Percentiles rank a stretch among this genome's conserved stretches.
Conservation (phyloP, 2,888 invertebrate species). For the Synergus laeviventris region DNA sequence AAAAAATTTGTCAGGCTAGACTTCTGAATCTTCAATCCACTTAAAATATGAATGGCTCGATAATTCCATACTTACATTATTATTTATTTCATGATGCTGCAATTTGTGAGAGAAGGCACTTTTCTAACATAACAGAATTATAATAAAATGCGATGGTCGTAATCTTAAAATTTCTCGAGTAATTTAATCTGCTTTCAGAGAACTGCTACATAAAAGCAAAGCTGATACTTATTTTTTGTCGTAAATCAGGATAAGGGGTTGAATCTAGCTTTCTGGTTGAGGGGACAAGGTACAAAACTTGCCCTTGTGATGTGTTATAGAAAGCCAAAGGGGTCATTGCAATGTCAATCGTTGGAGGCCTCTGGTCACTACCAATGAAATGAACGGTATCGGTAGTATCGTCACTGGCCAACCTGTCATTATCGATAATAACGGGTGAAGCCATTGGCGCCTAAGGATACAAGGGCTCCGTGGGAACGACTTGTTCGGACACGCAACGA, state of each 20-base stretch:
- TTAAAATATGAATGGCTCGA: no score
- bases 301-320: background rate
- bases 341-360: slow-evolving; percentile 56
- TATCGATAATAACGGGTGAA: slow-evolving; percentile 61
- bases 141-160: background rate
- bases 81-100: no score
- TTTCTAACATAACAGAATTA: no score
- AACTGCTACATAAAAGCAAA: background rate
- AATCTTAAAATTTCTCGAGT: background rate
- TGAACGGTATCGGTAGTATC: slow-evolving; percentile 56
- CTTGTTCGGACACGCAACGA: slow-evolving; percentile 47
- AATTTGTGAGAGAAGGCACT: no score
- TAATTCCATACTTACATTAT: no score
- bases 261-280: background rate
- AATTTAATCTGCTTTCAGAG: background rate
- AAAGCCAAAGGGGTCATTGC: slow-evolving; percentile 42
- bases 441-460: slow-evolving; percentile 61
- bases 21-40: no score
- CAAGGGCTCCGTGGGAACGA: slow-evolving; percentile 60
- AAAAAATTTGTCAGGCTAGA: no score
- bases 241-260: background rate
- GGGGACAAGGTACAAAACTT: background rate
- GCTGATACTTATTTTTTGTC: background rate
- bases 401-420: slow-evolving; percentile 59
- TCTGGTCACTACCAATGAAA: slow-evolving; percentile 53